Conservation (phyloP, 2,113 vertebrate species). For the Tragelaphus buxtoni region DNA sequence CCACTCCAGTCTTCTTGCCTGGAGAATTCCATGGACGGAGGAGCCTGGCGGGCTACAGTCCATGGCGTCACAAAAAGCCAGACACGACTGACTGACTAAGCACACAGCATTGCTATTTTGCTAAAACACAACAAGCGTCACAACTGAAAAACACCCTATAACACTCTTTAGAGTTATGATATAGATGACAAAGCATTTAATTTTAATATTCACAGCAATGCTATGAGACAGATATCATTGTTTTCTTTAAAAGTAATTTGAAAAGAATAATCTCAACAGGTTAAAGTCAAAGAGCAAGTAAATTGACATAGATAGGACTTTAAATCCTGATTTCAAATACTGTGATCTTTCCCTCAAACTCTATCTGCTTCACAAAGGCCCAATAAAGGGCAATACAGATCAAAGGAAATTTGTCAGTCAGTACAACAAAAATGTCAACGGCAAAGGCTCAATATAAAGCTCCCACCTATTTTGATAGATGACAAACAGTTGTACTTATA, state of each 20-base stretch:
- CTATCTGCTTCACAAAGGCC: neutral
- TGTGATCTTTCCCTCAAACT: neutral
- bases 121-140: slow-evolving; percentile 1
- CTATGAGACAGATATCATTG: neutral
- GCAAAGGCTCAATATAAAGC: slow-evolving; percentile 16
- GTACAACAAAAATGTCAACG: neutral
- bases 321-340: neutral
- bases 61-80: neutral
- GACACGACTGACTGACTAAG: neutral
- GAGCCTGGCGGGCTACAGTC: neutral
- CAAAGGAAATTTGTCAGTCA: neutral
- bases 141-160: neutral
- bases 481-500: neutral
- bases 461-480: neutral
- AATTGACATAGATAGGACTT: neutral
- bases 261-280: slow-evolving; percentile 5
- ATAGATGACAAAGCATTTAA: neutral
- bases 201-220: neutral
- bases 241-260: slow-evolving; percentile 14
- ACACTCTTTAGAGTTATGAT: neutral
- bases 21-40: neutral
- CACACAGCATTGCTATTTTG: neutral
- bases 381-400: neutral
- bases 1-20: neutral
- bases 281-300: neutral